Percentiles rank a stretch among this genome's conserved stretches.
These are phyloP conservation scores for Lateolabrax maculatus DNA, from an alignment of 2,797 vertebrate genomes.

Conservation along the genomic window DNA sequence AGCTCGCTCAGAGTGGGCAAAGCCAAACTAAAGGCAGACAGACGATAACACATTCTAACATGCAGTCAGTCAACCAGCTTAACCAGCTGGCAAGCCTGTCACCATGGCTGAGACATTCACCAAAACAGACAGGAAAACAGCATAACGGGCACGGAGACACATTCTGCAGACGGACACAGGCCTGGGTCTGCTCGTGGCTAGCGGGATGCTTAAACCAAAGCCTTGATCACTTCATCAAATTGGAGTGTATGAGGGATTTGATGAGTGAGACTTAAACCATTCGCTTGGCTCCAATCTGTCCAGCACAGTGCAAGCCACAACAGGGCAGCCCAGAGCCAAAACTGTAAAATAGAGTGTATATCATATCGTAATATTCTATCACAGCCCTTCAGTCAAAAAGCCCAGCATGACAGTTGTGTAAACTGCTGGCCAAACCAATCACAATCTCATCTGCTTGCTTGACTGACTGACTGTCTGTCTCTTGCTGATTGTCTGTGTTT, in stretches of 20 bases:
- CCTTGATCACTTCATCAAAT: constrained; percentile 67
- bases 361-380: constrained; percentile 34
- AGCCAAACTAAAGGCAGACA: constrained; percentile 46
- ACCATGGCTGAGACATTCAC: constrained; percentile 43
- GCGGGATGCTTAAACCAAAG: constrained; percentile 53
- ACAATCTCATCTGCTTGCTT: constrained; percentile 45
- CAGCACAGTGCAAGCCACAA: constrained; percentile 13
- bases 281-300: constrained; percentile 44
- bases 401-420: constrained; percentile 46
- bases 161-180: constrained; percentile 22
- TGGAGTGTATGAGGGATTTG: constrained; percentile 46
- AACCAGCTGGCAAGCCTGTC: constrained; percentile 63
- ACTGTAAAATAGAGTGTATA: constrained; percentile 25
- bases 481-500: constrained; percentile 16
- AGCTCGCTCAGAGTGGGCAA: constrained; percentile 31
- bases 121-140: constrained; percentile 46
- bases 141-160: constrained; percentile 23
- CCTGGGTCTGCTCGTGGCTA: constrained; percentile 36
- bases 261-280: constrained; percentile 49
- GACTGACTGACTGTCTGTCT: constrained; percentile 29
- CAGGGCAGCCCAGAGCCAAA: constrained; percentile 23
- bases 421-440: constrained; percentile 47
- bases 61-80: constrained; percentile 55
- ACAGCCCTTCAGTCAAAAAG: constrained; percentile 32
- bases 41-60: constrained; percentile 50